phyloP scores from a whole-genome alignment of 2,113 vertebrate genomes.

The Elachura formosa region DNA sequence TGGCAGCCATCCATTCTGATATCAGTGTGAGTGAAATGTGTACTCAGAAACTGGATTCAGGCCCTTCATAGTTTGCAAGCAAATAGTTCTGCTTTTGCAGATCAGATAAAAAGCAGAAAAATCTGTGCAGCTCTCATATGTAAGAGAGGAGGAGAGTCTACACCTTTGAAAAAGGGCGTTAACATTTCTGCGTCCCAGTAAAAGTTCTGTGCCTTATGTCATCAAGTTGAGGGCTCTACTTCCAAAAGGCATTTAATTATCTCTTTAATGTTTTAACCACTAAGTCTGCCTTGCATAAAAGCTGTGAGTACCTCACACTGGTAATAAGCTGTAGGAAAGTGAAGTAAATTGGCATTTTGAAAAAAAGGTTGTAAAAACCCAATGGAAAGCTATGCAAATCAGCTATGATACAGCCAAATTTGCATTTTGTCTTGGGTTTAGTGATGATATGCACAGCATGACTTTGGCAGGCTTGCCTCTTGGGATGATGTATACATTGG shows the following conservation, averaged over 20 bases:
- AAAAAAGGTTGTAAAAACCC: conserved; percentile 37
- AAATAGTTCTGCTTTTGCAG: conserved; percentile 69
- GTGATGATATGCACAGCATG: conserved; percentile 55
- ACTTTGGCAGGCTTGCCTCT: conserved; percentile 51
- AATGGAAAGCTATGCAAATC: conserved; percentile 60
- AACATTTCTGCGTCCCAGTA: background rate
- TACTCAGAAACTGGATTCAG: conserved; percentile 72
- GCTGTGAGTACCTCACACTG: conserved; percentile 57
- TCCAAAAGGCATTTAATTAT: conserved; percentile 34
- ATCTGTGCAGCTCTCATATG: background rate
- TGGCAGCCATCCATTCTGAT: conserved; percentile 73
- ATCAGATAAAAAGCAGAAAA: conserved; percentile 33
- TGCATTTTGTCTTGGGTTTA: conserved; percentile 61
- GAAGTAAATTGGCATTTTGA: conserved; percentile 67
- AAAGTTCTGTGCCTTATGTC: background rate
- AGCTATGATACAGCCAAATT: conserved; percentile 45
- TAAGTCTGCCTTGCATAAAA: conserved; percentile 52
- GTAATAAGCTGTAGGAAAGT: conserved; percentile 59
- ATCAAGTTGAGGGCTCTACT: background rate
- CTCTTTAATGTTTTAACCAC: conserved; percentile 55
- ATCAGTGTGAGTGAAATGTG: conserved; percentile 71
- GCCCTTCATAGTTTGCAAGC: conserved; percentile 70
- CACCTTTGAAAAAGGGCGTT: background rate
- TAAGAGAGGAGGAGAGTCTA: background rate
- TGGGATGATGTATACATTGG: conserved; percentile 31